phyloP scores from a whole-genome alignment of 2,797 vertebrate genomes.

The Rhyacichthys aspro region DNA sequence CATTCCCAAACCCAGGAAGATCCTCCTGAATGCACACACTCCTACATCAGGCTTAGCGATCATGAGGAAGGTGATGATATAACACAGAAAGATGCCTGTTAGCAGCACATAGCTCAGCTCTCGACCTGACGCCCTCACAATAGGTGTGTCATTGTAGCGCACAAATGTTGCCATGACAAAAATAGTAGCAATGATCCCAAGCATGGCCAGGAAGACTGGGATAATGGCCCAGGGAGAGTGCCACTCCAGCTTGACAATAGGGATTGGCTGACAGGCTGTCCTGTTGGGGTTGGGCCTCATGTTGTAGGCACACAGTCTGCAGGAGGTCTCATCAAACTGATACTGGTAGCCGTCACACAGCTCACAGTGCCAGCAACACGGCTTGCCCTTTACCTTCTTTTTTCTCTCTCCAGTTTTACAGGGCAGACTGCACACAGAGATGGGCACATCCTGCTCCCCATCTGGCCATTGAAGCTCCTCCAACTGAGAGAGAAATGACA shows the following conservation, averaged over 20 bases:
- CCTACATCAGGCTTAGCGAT: conserved; percentile 94
- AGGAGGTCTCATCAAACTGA: conserved; percentile 93
- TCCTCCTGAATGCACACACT: conserved; percentile 93
- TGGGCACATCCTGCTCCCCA: conserved; percentile 86
- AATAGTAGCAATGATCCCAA: conserved; percentile 97
- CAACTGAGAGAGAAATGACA: conserved; percentile 80
- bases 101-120: conserved; percentile 97
- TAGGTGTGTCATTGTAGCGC: conserved; percentile 96
- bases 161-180: conserved; percentile 97
- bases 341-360: conserved; percentile 96
- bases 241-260: conserved; percentile 98
- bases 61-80: conserved; percentile 99
- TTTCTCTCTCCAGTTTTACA: conserved; percentile 95
- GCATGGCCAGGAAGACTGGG: conserved; percentile 96
- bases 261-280: conserved; percentile 93
- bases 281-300: conserved; percentile 93
- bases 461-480: conserved; percentile 96
- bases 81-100: conserved; percentile 97
- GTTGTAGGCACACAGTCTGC: conserved; percentile 91
- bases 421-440: conserved; percentile 93
- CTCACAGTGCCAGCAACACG: conserved; percentile 98
- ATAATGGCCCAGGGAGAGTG: conserved; percentile 97
- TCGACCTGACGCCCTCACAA: conserved; percentile 94
- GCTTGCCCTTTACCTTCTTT: conserved; percentile 96
- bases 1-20: conserved; percentile 98